A percentile compares a stretch with the other conserved stretches of the same genome.
phyloP scores from a whole-genome alignment of 2,888 invertebrate species.

The Peribatodes rhomboidaria region DNA sequence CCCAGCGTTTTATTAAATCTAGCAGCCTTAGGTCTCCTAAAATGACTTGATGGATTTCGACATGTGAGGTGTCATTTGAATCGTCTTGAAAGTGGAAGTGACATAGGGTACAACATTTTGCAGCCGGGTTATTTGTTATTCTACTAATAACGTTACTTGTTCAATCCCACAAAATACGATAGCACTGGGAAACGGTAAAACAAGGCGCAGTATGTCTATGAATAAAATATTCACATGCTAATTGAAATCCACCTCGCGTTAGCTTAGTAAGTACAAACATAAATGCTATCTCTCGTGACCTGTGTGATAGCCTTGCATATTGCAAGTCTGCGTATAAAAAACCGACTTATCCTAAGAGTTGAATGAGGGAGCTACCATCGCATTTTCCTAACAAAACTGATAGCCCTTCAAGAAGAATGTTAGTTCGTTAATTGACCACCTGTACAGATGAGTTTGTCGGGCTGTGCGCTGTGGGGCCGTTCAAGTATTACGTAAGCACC shows the following conservation, averaged over 20 bases:
- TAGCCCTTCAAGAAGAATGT: background rate
- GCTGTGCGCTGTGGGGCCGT: constrained; percentile 4
- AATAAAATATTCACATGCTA: background rate
- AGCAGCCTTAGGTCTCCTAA: too few species aligned
- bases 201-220: background rate
- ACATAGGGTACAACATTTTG: too few species aligned
- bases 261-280: background rate
- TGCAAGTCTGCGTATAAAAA: constrained; percentile 17
- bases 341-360: background rate
- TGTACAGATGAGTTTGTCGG: background rate
- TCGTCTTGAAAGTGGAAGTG: too few species aligned
- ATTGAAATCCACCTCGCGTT: background rate
- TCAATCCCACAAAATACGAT: too few species aligned
- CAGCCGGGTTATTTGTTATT: too few species aligned
- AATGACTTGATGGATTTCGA: too few species aligned
- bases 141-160: too few species aligned
- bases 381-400: background rate
- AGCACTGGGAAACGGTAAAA: too few species aligned
- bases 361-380: background rate
- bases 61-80: too few species aligned
- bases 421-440: background rate
- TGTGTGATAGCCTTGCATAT: constrained; percentile 37
- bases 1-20: too few species aligned
- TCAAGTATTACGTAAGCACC: too few species aligned
- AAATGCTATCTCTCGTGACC: constrained; percentile 23